Conservation (phyloP, 1,140 invertebrate genomes). For the Chironomus tepperi region DNA sequence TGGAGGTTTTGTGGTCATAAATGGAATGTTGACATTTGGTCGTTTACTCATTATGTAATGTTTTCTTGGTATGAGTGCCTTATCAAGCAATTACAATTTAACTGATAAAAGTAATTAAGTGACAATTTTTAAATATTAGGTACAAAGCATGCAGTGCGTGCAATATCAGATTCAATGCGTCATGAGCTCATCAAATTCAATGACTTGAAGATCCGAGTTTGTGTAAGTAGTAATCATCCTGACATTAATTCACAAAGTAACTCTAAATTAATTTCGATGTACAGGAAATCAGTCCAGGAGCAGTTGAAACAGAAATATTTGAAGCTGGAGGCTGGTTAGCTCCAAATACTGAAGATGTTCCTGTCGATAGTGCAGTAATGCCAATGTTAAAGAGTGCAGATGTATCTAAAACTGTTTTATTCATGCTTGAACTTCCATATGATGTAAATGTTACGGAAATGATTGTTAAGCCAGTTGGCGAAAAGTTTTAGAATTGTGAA, state of each 20-base stretch:
- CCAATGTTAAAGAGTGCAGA: background rate
- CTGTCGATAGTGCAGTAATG: background rate
- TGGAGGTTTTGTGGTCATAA: too few species aligned
- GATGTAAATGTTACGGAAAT: slow-evolving; percentile 33
- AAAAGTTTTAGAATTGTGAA: slow-evolving; percentile 18
- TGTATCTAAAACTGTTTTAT: background rate
- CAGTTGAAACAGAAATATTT: slow-evolving; percentile 49
- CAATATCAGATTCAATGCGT: slow-evolving; percentile 48
- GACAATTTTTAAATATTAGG: background rate
- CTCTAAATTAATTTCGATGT: background rate
- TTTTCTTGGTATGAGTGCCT: too few species aligned
- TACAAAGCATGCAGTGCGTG: slow-evolving; percentile 53
- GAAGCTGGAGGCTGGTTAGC: background rate
- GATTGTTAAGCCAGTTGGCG: slow-evolving; percentile 49
- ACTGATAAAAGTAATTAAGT: too few species aligned
- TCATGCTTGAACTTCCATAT: background rate
- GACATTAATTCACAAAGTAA: too few species aligned
- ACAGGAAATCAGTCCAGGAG: slow-evolving; percentile 51
- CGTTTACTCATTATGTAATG: too few species aligned
- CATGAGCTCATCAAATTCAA: slow-evolving; percentile 49
- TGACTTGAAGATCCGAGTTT: background rate
- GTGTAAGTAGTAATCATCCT: too few species aligned
- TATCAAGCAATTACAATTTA: too few species aligned
- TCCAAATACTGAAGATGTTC: background rate
- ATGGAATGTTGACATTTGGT: too few species aligned